phyloP scores from a whole-genome alignment of 2,888 invertebrate genomes.

The Halictus ligatus region DNA sequence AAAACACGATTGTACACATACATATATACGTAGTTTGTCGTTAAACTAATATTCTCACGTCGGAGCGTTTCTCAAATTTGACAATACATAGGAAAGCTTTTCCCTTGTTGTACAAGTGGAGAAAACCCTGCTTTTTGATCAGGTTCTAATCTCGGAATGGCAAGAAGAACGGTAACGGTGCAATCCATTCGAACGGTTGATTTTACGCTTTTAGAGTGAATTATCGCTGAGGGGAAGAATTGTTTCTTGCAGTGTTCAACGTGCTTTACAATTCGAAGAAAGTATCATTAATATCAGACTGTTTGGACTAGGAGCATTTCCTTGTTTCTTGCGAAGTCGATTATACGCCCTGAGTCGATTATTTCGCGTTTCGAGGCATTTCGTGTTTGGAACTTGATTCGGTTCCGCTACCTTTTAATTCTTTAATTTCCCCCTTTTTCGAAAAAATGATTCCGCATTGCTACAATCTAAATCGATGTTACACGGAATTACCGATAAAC shows the following conservation, averaged over 20 bases:
- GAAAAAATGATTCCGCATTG: background rate
- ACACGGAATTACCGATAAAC: background rate
- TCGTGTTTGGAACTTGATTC: background rate
- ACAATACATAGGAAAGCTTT: background rate
- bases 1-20: background rate
- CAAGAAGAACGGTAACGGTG: background rate
- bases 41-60: background rate
- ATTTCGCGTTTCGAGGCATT: background rate
- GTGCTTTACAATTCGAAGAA: constrained; percentile 8
- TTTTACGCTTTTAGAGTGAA: background rate
- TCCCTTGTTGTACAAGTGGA: background rate
- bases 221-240: background rate
- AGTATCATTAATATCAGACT: constrained; percentile 7
- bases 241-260: constrained; percentile 2
- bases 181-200: background rate
- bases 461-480: background rate
- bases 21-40: background rate
- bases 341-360: background rate
- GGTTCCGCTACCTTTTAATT: background rate
- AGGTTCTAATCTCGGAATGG: background rate
- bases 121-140: background rate
- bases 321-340: background rate
- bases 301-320: background rate
- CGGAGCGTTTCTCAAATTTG: background rate
- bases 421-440: background rate